A percentile compares a stretch with the other conserved stretches of the same genome.
These are phyloP conservation scores for Eilema sororculum DNA, from an alignment of 2,888 invertebrate genomes.

Conservation along the genomic window DNA sequence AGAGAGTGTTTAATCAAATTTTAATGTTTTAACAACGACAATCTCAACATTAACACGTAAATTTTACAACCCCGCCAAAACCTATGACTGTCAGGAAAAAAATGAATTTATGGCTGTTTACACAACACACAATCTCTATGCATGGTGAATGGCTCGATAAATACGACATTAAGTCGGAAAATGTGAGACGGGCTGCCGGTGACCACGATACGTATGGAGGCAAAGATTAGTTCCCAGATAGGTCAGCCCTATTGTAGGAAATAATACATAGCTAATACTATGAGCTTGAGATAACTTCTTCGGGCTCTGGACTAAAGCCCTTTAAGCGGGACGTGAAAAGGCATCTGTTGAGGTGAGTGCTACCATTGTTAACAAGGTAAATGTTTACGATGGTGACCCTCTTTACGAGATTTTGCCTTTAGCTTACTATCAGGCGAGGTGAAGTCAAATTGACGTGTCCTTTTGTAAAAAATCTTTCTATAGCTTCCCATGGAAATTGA, in stretches of 20 bases:
- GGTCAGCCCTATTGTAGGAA: constrained; percentile 9
- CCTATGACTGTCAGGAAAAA: constrained; percentile 53
- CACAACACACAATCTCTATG: constrained; percentile 55
- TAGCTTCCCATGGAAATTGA: neutral
- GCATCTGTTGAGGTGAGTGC: too few species aligned
- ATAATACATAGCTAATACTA: neutral
- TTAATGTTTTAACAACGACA: constrained; percentile 23
- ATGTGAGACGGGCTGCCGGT: constrained; percentile 51
- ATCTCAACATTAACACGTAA: constrained; percentile 46
- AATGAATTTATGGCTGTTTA: constrained; percentile 66
- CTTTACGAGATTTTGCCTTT: too few species aligned
- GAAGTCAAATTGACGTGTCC: too few species aligned
- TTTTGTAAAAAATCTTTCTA: too few species aligned
- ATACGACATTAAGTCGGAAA: constrained; percentile 73
- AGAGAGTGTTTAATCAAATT: constrained; percentile 10
- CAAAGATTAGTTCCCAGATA: constrained; percentile 51
- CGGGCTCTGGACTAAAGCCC: too few species aligned
- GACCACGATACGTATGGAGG: constrained; percentile 50
- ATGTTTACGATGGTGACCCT: too few species aligned
- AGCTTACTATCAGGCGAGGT: too few species aligned
- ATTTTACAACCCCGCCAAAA: constrained; percentile 49
- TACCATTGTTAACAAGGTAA: too few species aligned
- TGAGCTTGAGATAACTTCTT: neutral
- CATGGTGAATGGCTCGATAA: constrained; percentile 74
- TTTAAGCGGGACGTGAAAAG: too few species aligned